A percentile compares a stretch with the other conserved stretches of the same genome.
These are phyloP conservation scores for Mactromeris polynyma DNA, from an alignment of 2,888 invertebrate genomes.

Conservation along the genomic window DNA sequence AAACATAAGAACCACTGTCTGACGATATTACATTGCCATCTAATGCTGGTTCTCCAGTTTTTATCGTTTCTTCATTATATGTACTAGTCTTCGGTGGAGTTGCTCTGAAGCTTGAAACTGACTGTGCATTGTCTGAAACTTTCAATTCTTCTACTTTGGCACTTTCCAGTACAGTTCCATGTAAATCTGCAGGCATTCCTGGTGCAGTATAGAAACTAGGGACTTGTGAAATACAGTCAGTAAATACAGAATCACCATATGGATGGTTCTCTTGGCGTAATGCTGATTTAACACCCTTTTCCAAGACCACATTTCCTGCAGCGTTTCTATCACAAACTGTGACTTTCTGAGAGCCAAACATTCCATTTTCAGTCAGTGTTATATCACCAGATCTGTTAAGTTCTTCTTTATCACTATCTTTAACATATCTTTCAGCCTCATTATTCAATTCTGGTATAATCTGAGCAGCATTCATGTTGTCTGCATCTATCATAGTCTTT, in stretches of 20 bases:
- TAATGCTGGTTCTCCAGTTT: not conserved
- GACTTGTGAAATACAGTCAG: not conserved
- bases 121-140: too few relatives aligned
- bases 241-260: too few relatives aligned
- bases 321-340: not conserved
- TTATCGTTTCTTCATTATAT: not conserved
- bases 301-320: not conserved
- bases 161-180: slow-evolving; percentile 41
- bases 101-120: too few relatives aligned
- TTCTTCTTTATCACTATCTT: not conserved
- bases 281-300: slow-evolving; percentile 65
- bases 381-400: not conserved
- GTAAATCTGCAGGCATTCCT: slow-evolving; percentile 36
- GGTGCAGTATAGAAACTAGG: slow-evolving; percentile 57
- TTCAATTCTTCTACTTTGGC: slow-evolving; percentile 23
- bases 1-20: slow-evolving; percentile 28
- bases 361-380: not conserved
- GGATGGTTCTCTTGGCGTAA: slow-evolving; percentile 57
- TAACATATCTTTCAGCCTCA: not conserved
- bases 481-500: not conserved
- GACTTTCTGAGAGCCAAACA: not conserved
- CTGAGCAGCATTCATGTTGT: not conserved
- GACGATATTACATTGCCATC: too few relatives aligned
- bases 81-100: not conserved
- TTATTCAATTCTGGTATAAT: not conserved